Conservation (phyloP, 2,797 vertebrate species). For the Crossoptilon crossoptilon region DNA sequence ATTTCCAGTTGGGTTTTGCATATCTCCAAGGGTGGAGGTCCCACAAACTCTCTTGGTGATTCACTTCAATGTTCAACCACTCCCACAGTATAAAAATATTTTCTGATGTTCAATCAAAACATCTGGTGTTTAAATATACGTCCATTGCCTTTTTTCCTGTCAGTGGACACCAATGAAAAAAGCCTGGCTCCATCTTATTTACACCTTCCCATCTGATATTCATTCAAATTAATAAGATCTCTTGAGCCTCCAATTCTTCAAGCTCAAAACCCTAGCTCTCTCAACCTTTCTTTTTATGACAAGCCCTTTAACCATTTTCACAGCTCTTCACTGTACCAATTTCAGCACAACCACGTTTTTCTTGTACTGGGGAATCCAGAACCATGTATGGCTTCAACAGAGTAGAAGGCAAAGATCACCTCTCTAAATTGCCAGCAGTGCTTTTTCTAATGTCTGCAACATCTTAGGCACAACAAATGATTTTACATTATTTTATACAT, state of each 20-base stretch:
- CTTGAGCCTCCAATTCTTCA: background rate
- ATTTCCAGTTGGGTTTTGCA: background rate
- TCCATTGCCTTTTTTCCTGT: background rate
- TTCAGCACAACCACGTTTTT: too few relatives aligned
- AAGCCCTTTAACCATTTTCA: background rate
- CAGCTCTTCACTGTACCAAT: background rate
- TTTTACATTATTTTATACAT: background rate
- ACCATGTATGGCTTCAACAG: background rate
- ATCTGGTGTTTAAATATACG: background rate
- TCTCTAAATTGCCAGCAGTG: background rate
- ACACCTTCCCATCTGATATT: background rate
- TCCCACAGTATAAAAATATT: background rate
- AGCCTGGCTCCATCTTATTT: background rate
- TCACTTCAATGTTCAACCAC: background rate
- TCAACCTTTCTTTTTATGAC: background rate
- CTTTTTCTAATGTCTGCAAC: background rate
- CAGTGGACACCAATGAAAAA: background rate
- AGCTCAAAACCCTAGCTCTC: background rate
- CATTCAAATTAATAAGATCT: background rate
- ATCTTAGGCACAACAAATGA: background rate
- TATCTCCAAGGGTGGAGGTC: background rate
- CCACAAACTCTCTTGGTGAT: background rate
- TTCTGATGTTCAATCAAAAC: background rate
- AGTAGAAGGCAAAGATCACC: background rate
- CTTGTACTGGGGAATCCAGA: too few relatives aligned